Percentiles rank a stretch among this genome's conserved stretches.
Evolutionary conservation across 2,797 vertebrate species (phyloP).

Genomic region (Chaunax sp.): DNA sequence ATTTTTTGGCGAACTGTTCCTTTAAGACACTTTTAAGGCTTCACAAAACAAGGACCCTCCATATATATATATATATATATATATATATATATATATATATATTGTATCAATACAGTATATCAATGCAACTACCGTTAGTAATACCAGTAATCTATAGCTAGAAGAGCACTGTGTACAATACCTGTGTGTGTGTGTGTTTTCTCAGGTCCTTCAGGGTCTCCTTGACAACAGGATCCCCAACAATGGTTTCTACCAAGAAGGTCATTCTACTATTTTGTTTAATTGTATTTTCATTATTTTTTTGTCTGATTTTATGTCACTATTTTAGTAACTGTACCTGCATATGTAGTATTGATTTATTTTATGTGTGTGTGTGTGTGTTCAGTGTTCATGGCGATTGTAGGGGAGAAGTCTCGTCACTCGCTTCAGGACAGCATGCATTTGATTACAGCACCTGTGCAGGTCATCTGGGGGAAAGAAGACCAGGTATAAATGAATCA

Average conservation of each 20-base stretch:
- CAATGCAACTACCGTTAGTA: background rate
- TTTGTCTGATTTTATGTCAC: background rate
- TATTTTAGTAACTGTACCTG: background rate
- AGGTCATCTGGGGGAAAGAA: conserved; percentile 96
- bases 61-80: no score
- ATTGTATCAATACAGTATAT: background rate
- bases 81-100: no score
- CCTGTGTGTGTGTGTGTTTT: conserved; percentile 17
- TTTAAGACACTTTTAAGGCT: background rate
- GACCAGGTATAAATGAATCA: conserved; percentile 86
- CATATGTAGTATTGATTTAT: background rate
- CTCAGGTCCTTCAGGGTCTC: conserved; percentile 65
- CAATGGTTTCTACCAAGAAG: conserved; percentile 73
- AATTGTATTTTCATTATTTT: no score
- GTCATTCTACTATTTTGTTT: conserved; percentile 39
- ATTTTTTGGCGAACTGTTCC: no score
- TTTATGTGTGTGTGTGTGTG: background rate
- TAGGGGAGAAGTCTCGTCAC: conserved; percentile 86
- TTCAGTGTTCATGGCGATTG: conserved; percentile 90
- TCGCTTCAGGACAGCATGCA: conserved; percentile 89
- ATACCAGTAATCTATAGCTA: no score
- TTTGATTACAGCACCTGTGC: conserved; percentile 88
- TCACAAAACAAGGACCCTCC: background rate
- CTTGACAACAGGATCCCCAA: conserved; percentile 70
- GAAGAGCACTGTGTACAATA: no score